Conservation (phyloP, 2,888 invertebrate genomes). For the Xestoiulus laeticollis region DNA sequence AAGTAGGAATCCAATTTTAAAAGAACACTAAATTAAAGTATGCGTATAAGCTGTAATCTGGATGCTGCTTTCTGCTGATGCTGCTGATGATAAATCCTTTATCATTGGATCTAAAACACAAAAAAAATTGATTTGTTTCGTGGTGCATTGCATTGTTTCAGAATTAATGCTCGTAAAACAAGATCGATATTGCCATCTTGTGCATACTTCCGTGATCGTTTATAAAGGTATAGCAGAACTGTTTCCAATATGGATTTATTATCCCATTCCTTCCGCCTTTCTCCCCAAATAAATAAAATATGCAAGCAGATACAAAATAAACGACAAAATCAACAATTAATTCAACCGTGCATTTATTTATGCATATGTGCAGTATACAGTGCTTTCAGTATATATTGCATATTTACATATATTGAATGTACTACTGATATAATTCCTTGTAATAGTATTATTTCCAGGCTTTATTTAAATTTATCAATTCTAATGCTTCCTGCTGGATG, state of each 20-base stretch:
- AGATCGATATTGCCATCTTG: constrained; percentile 30
- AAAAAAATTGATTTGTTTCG: neutral
- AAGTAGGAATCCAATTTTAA: neutral
- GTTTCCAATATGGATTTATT: constrained; percentile 16
- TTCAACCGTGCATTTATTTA: neutral
- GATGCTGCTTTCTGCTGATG: neutral
- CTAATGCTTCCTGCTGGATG: neutral
- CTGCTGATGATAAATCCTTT: neutral
- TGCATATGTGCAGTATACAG: no score
- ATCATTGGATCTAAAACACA: neutral
- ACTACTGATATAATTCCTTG: no score
- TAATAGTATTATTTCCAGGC: neutral
- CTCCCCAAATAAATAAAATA: neutral
- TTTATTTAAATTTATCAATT: neutral
- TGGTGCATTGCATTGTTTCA: neutral
- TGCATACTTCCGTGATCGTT: constrained; percentile 12
- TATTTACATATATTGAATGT: no score
- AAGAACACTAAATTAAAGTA: neutral
- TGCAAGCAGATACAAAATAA: neutral
- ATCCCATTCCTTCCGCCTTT: neutral
- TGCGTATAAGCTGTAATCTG: constrained; percentile 21
- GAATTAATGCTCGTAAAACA: constrained; percentile 13
- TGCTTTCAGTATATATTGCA: no score
- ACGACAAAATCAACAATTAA: constrained; percentile 2
- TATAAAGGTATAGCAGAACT: neutral